Percentiles rank a stretch among this genome's conserved stretches.
Evolutionary conservation across 2,888 invertebrate genomes (phyloP).

Genomic region (Gibbula magus): DNA sequence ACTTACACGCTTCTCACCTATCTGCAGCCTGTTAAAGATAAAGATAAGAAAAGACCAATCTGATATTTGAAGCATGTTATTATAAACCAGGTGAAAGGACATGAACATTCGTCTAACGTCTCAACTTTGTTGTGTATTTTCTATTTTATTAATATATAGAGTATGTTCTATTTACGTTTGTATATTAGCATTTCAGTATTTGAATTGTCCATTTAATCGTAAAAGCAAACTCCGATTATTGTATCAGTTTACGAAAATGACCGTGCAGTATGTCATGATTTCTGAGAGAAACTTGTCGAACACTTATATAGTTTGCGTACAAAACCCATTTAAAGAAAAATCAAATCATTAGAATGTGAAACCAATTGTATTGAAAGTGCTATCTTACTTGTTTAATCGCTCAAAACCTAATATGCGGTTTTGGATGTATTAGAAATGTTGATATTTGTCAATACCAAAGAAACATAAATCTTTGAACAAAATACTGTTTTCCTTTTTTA

Average conservation of each 20-base stretch:
- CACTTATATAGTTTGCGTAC: background rate
- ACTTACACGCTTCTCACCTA: too few relatives aligned
- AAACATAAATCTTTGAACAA: background rate
- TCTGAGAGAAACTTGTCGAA: background rate
- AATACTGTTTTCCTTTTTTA: background rate
- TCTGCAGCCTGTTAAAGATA: too few relatives aligned
- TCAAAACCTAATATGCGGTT: background rate
- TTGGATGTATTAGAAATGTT: background rate
- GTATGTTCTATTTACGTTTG: too few relatives aligned
- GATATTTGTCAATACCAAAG: slow-evolving; percentile 20
- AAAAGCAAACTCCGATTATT: background rate
- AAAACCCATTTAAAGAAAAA: background rate
- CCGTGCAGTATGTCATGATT: background rate
- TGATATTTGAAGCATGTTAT: too few relatives aligned
- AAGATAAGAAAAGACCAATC: too few relatives aligned
- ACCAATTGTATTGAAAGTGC: slow-evolving; percentile 3
- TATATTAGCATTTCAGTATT: background rate
- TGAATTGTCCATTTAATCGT: background rate
- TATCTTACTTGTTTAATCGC: background rate
- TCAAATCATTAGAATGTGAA: background rate
- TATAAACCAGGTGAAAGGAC: too few relatives aligned
- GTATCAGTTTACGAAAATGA: background rate
- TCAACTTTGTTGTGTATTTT: too few relatives aligned
- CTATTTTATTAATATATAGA: too few relatives aligned
- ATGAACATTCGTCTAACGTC: too few relatives aligned